Percentiles rank a stretch among this genome's conserved stretches.
Conservation (phyloP, 2,888 invertebrate species). For the Thera britannica region DNA sequence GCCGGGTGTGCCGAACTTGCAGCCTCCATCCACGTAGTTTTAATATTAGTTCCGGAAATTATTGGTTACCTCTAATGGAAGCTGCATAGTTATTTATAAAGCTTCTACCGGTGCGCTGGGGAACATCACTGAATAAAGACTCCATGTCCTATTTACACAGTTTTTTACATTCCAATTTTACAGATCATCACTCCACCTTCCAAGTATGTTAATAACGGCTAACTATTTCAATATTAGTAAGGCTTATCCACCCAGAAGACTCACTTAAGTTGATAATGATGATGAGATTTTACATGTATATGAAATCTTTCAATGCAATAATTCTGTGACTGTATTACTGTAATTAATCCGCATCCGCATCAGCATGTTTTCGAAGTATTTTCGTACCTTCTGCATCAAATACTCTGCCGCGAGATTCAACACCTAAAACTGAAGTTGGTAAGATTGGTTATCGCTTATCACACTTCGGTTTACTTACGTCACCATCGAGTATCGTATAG, state of each 20-base stretch:
- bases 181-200: no score
- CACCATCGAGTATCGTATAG: constrained; percentile 15
- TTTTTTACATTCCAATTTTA: no score
- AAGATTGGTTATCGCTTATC: constrained; percentile 5
- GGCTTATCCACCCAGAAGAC: no score
- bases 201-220: no score
- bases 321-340: no score
- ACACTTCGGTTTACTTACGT: constrained; percentile 15
- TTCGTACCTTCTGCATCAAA: neutral
- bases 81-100: constrained; percentile 23
- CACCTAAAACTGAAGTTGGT: neutral
- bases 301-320: no score
- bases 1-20: constrained; percentile 29
- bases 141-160: neutral
- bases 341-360: no score
- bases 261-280: no score
- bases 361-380: no score
- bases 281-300: no score
- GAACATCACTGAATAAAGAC: neutral
- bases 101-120: constrained; percentile 9
- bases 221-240: no score
- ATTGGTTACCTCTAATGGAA: constrained; percentile 32
- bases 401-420: constrained; percentile 3
- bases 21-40: constrained; percentile 34
- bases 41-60: constrained; percentile 36